phyloP scores from a whole-genome alignment of 2,113 vertebrate species.

The Urocolius indicus region DNA sequence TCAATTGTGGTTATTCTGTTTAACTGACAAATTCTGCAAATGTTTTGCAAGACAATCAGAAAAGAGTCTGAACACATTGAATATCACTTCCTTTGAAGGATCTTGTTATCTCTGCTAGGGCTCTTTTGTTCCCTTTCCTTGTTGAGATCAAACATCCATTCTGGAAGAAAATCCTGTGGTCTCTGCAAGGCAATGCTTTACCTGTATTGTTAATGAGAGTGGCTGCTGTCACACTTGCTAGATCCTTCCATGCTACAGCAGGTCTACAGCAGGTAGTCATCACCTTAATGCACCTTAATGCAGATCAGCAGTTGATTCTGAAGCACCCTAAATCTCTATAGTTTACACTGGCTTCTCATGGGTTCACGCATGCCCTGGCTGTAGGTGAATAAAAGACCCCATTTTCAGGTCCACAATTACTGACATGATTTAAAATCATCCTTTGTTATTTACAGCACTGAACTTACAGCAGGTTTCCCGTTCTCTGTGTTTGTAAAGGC shows the following conservation, averaged over 20 bases:
- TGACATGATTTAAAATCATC: not conserved
- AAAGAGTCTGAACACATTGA: not conserved
- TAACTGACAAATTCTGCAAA: not conserved
- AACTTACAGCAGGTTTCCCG: not conserved
- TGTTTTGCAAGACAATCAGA: not conserved
- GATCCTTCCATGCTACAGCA: not conserved
- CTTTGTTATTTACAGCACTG: not conserved
- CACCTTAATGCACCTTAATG: not conserved
- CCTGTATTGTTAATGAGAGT: not conserved
- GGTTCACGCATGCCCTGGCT: not conserved
- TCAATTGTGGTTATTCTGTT: not conserved
- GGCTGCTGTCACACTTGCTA: not conserved
- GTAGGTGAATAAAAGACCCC: not conserved
- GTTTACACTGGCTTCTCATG: not conserved
- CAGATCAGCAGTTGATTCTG: not conserved
- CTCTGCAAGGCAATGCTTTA: not conserved
- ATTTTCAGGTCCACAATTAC: not conserved
- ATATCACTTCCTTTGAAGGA: not conserved
- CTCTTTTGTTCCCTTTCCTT: not conserved
- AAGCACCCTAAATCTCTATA: not conserved
- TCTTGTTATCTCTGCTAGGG: not conserved
- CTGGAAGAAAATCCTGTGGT: not conserved
- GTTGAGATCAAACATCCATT: not conserved
- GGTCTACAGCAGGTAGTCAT: not conserved
- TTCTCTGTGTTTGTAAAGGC: rapidly evolving